Percentiles rank a stretch among this genome's conserved stretches.
Conservation (phyloP, 2,888 invertebrate genomes). For the Balanococcus diminutus region DNA sequence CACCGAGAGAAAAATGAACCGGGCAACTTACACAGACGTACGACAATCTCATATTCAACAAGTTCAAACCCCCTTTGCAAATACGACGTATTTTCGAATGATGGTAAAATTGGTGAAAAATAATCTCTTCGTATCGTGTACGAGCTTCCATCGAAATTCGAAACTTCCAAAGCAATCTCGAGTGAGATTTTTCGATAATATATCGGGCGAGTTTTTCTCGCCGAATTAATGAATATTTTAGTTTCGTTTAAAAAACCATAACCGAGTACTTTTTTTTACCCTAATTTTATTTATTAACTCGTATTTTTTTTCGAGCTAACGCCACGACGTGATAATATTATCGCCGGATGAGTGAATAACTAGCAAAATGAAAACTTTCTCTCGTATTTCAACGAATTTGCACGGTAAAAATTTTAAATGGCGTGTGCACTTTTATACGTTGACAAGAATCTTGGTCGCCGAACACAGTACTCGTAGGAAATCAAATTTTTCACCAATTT, state of each 20-base stretch:
- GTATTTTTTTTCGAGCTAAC: not conserved
- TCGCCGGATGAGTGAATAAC: constrained; percentile 6
- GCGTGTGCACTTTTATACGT: not conserved
- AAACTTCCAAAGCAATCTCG: not conserved
- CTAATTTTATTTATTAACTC: not conserved
- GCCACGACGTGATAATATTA: not conserved
- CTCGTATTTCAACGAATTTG: not conserved
- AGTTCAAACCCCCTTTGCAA: not conserved
- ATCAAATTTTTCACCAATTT: not conserved
- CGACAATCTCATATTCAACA: not conserved
- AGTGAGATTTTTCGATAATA: not conserved
- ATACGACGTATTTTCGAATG: not conserved
- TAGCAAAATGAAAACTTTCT: not conserved
- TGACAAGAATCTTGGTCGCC: not conserved
- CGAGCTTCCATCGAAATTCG: not conserved
- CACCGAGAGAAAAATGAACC: not conserved
- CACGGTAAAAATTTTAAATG: not conserved
- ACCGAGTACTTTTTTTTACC: not conserved
- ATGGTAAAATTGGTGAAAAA: not conserved
- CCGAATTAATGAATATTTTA: not conserved
- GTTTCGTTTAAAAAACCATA: not conserved
- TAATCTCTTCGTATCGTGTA: not conserved
- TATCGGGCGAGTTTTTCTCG: not conserved
- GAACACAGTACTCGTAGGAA: not conserved
- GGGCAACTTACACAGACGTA: not conserved